These are phyloP conservation scores for Tympanoctomys barrerae DNA, from an alignment of 2,797 vertebrate genomes.

Conservation along the genomic window DNA sequence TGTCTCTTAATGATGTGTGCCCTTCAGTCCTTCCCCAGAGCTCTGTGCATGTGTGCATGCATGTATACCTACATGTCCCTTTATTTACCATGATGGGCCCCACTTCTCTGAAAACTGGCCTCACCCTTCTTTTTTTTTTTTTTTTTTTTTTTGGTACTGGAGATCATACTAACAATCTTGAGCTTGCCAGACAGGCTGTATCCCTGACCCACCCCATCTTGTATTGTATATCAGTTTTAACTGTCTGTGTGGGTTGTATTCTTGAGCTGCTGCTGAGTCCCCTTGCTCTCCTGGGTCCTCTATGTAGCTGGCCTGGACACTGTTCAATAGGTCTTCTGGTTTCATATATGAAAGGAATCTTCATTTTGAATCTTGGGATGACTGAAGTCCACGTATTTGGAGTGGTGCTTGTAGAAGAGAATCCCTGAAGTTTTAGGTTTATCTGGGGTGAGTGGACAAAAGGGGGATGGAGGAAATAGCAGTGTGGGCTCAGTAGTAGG, in stretches of 20 bases:
- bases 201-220: neutral
- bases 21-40: neutral
- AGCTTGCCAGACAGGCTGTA: too few relatives aligned
- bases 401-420: neutral
- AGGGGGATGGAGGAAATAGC: neutral
- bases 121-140: neutral
- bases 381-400: neutral
- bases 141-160: too few relatives aligned
- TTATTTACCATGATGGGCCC: neutral
- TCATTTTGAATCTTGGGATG: neutral
- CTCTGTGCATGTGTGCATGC: neutral
- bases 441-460: slow-evolving; percentile 1
- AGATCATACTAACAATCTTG: too few relatives aligned
- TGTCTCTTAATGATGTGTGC: neutral
- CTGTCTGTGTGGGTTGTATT: neutral
- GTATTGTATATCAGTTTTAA: neutral
- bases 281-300: neutral
- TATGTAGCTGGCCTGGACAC: neutral
- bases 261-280: neutral
- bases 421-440: neutral
- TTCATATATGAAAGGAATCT: neutral
- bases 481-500: fast-evolving
- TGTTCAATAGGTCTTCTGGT: neutral
- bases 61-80: neutral
- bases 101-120: neutral